Percentiles rank a stretch among this genome's conserved stretches.
phyloP scores from a whole-genome alignment of 2,113 vertebrate species.

The Sterrhoptilus dennistouni region DNA sequence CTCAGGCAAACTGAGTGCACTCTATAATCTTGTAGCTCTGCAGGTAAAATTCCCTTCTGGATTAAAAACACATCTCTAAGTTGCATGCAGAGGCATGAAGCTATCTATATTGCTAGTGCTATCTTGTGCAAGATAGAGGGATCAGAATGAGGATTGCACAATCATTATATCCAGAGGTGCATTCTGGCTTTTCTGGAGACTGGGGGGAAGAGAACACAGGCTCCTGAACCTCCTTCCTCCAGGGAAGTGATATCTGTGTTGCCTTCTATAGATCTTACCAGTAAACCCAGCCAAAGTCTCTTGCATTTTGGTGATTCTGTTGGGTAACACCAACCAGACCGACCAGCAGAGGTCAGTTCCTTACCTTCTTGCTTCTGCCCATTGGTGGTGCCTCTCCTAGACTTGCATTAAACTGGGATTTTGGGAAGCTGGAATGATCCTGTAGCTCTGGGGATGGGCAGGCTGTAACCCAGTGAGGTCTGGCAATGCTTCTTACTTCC shows the following conservation, averaged over 20 bases:
- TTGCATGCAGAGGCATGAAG: background rate
- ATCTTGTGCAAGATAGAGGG: background rate
- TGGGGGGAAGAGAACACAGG: fast-evolving
- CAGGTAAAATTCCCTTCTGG: background rate
- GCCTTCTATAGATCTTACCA: background rate
- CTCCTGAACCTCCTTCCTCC: background rate
- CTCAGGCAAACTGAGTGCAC: background rate
- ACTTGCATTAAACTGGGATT: background rate
- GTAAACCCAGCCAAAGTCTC: background rate
- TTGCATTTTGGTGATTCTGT: background rate
- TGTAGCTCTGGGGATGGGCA: background rate
- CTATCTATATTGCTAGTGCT: background rate
- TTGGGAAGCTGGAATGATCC: background rate
- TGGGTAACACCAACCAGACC: background rate
- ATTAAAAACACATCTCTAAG: background rate
- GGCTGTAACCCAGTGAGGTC: background rate
- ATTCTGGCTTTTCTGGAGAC: background rate
- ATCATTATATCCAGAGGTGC: background rate
- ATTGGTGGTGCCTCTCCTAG: background rate
- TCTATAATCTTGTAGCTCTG: background rate
- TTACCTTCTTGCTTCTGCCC: background rate
- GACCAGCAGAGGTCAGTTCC: background rate
- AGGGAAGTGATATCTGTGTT: background rate
- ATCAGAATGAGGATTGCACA: background rate
- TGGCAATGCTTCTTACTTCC: background rate